Percentiles rank a stretch among this genome's conserved stretches.
These are phyloP conservation scores for Nebria salina DNA, from an alignment of 2,888 invertebrate genomes.

Conservation along the genomic window DNA sequence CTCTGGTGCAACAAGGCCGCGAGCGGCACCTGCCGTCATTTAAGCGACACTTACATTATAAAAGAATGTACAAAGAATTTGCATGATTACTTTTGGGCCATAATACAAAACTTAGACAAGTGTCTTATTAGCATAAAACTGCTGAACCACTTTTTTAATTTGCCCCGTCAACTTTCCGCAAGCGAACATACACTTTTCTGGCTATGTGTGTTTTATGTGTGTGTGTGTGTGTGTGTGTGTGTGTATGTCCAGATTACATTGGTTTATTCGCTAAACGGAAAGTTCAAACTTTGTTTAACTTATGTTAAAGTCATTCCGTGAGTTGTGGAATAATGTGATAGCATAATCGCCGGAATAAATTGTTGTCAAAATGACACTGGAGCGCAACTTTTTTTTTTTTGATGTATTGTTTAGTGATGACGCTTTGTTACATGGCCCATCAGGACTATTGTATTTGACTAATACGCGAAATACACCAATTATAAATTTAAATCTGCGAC, in stretches of 20 bases:
- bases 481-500: too few relatives aligned
- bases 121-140: conserved; percentile 61
- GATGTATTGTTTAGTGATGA: background rate
- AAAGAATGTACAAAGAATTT: conserved; percentile 52
- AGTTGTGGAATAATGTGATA: background rate
- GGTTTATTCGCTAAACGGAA: background rate
- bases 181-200: background rate
- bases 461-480: too few relatives aligned
- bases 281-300: background rate
- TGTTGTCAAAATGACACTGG: background rate
- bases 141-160: conserved; percentile 38
- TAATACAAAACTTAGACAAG: conserved; percentile 62
- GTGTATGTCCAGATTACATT: background rate
- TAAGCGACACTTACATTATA: conserved; percentile 41
- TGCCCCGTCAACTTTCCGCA: conserved; percentile 27
- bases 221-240: background rate
- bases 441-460: too few relatives aligned
- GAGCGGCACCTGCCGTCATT: conserved; percentile 38
- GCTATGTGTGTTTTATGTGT: background rate
- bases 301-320: background rate
- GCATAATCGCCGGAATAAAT: background rate
- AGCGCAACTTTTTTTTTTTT: background rate
- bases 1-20: conserved; percentile 28
- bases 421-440: too few relatives aligned
- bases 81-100: conserved; percentile 59